Base-by-base conservation (phyloP, 2,113 vertebrate genomes). In the Ctenomys sociabilis region DNA sequence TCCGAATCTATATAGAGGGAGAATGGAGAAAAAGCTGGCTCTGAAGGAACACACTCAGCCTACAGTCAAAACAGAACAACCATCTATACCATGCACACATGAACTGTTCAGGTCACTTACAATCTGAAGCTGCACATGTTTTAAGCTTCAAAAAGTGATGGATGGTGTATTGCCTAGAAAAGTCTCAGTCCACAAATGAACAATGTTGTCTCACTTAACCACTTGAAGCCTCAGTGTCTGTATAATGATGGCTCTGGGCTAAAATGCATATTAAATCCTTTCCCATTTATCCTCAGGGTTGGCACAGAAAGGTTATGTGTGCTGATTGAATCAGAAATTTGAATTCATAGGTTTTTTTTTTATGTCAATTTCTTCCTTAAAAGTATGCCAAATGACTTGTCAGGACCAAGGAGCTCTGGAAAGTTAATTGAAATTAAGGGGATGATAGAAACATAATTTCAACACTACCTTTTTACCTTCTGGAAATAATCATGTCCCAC, bases 401-500 rank as follows among this genome's bases (percentile, higher is more conserved):
- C 45, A 87, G 40, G 85, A 70, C 54, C 45, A 24, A 54, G 87
- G 68, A 22, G 3, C 14, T 30, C 43, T n/a, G 57, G 32, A 22
- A 88, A 88, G 19, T 96, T 92, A 16, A 95, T 10, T 95, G 93
- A 90, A 96, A 94, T 54, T 43, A 88, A 92, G 80, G 24, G 85
- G 37, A 92, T 32, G 81, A 81, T 32, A 91, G 68, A 89, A 75
- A 64, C n/a, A 59, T 11, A 73, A 88, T 93, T 54, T 92, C 68
- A 57, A 30, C 43, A 81, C 19, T 77, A 88, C n/a, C 6, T 35
- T 26, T 89, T 49, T 49, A 49, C 49, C 49, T 49, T 49, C 49
- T 49, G 49, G 49, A 11, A 8, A 49, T 49, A 49, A 49, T 49
- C 49, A 49, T 49, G 49, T 49, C 49, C 9, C 49, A 49, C 49